A percentile compares a stretch with the other conserved stretches of the same genome.
Evolutionary conservation across 2,113 vertebrate genomes (phyloP).

Genomic region (Piprites chloris): DNA sequence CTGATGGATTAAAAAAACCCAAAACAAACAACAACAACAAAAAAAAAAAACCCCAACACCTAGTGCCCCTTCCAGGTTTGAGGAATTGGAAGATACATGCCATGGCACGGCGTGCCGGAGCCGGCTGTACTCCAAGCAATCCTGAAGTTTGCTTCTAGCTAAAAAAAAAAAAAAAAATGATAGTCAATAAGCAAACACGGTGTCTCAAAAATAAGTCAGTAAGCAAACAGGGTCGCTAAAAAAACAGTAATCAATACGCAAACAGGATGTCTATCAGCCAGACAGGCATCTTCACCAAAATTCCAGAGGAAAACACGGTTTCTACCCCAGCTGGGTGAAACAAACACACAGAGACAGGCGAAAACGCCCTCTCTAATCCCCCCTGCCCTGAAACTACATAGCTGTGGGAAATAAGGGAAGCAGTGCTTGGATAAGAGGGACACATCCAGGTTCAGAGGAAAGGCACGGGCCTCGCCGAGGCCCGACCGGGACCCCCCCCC

Average conservation of each 20-base stretch:
- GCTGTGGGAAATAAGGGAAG: neutral
- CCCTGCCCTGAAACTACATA: neutral
- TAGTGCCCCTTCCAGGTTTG: neutral
- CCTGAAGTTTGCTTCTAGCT: neutral
- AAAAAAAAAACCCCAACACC: too few relatives aligned
- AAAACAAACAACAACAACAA: neutral
- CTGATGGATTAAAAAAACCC: neutral
- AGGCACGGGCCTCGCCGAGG: neutral
- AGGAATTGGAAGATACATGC: neutral
- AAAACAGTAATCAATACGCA: neutral
- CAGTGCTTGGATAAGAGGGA: fast-evolving
- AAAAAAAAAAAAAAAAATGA: neutral
- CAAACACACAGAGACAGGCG: neutral
- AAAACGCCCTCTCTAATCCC: neutral
- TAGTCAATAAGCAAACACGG: neutral
- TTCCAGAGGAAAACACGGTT: neutral
- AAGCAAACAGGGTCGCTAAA: neutral
- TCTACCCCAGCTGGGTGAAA: neutral
- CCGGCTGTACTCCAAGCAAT: neutral
- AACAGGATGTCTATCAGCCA: neutral
- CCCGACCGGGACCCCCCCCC: neutral
- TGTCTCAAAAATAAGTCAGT: neutral
- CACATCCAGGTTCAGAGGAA: neutral
- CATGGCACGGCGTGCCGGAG: fast-evolving
- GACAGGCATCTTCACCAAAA: neutral